Conservation (phyloP, 2,888 invertebrate genomes). For the Andrena bicolor region DNA sequence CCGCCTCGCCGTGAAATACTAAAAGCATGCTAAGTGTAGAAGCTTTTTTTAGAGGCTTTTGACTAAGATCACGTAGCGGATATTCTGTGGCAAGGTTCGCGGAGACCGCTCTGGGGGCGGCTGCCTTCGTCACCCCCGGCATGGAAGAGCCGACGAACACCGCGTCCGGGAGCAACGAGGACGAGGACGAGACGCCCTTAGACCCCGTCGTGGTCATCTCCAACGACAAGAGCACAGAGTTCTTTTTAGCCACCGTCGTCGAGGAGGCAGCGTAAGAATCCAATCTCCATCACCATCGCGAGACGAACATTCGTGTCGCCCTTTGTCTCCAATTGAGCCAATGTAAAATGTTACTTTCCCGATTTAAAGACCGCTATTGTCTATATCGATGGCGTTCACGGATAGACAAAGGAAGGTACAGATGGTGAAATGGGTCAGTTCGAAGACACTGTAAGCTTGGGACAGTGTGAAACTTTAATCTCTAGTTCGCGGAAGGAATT, state of each 20-base stretch:
- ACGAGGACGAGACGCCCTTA: constrained; percentile 88
- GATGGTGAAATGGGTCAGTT: neutral
- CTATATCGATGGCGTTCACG: neutral
- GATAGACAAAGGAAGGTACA: neutral
- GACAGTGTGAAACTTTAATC: neutral
- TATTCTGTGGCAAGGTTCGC: constrained; percentile 88
- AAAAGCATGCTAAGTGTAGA: constrained; percentile 79
- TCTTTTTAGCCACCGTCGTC: constrained; percentile 95
- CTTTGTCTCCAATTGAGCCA: neutral
- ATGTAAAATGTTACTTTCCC: neutral
- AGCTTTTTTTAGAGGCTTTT: constrained; percentile 80
- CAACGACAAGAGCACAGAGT: constrained; percentile 96
- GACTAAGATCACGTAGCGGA: constrained; percentile 85
- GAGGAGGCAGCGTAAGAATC: constrained; percentile 92
- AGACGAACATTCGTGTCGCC: constrained; percentile 29
- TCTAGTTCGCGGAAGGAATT: neutral
- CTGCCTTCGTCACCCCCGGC: constrained; percentile 87
- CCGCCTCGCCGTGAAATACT: constrained; percentile 51
- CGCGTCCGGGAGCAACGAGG: constrained; percentile 95
- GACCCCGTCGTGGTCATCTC: constrained; percentile 89
- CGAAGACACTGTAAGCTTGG: neutral
- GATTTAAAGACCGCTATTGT: neutral
- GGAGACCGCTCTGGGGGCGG: constrained; percentile 90
- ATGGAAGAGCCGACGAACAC: constrained; percentile 95
- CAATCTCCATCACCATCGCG: constrained; percentile 6